These are phyloP conservation scores for Zaprionus ghesquierei DNA, from an alignment of 1,140 invertebrate genomes.

Conservation along the genomic window DNA sequence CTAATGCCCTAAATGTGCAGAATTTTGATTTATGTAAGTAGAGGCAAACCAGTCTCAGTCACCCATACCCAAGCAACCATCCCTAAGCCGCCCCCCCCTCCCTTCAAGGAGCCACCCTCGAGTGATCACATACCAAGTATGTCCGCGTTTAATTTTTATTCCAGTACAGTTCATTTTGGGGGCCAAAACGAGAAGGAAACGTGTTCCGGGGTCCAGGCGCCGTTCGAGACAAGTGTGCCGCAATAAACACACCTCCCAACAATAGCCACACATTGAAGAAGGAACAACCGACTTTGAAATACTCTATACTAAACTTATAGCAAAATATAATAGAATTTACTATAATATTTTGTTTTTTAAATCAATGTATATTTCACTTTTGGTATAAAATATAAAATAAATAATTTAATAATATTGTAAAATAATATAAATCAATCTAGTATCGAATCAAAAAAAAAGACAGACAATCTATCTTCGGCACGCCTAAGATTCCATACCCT, in stretches of 20 bases:
- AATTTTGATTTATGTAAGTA: conserved; percentile 51
- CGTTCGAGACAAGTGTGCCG: conserved; percentile 26
- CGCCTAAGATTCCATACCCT: no score
- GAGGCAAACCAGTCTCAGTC: neutral
- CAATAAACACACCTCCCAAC: conserved; percentile 42
- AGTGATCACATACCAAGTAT: neutral
- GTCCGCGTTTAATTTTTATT: conserved; percentile 47
- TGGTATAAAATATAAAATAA: no score
- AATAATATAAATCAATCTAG: no score
- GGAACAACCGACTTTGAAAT: neutral
- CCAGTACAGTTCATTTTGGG: conserved; percentile 30
- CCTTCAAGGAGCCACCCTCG: neutral
- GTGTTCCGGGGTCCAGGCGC: neutral
- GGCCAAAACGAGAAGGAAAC: neutral
- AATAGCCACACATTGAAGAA: neutral
- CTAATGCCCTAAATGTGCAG: conserved; percentile 42
- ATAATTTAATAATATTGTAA: no score
- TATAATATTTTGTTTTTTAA: no score
- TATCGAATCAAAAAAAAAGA: no score
- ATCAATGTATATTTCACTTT: no score
- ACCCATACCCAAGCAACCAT: neutral
- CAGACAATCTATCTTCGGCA: no score
- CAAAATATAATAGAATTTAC: no score
- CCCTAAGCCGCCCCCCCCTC: neutral
- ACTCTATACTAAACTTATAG: neutral